These are phyloP conservation scores for Syngnathus rostellatus DNA, from an alignment of 2,797 vertebrate genomes.

Conservation along the genomic window DNA sequence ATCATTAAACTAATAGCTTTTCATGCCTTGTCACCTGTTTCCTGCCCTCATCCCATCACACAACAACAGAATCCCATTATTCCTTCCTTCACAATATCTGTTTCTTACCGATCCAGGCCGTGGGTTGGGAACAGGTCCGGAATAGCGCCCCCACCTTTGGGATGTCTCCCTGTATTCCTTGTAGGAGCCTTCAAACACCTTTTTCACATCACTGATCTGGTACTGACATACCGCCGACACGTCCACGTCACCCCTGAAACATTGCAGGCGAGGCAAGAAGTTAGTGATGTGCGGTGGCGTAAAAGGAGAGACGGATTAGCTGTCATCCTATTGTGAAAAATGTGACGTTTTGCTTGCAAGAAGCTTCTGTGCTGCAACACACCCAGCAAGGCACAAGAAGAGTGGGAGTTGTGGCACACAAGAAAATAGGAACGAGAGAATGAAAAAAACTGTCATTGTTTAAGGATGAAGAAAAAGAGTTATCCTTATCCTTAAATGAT, in stretches of 20 bases:
- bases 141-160: slow-evolving; percentile 85
- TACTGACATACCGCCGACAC: slow-evolving; percentile 90
- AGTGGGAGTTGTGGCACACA: background rate
- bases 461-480: background rate
- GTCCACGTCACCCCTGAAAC: slow-evolving; percentile 84
- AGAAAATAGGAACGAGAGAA: slow-evolving; percentile 4
- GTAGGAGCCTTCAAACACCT: slow-evolving; percentile 85
- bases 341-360: slow-evolving; percentile 11
- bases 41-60: slow-evolving; percentile 11
- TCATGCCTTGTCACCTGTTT: slow-evolving; percentile 30
- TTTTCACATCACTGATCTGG: slow-evolving; percentile 80
- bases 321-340: slow-evolving; percentile 13
- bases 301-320: slow-evolving; percentile 27
- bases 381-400: slow-evolving; percentile 1
- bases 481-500: background rate
- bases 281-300: slow-evolving; percentile 28
- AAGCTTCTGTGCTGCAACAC: slow-evolving; percentile 2
- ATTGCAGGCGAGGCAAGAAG: slow-evolving; percentile 11
- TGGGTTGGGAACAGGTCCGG: slow-evolving; percentile 74
- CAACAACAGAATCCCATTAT: slow-evolving; percentile 16
- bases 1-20: slow-evolving; percentile 41
- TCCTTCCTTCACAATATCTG: no score
- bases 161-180: slow-evolving; percentile 86
- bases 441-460: background rate
- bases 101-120: slow-evolving; percentile 85